Percentiles rank a stretch among this genome's conserved stretches.
Conservation (phyloP, 2,888 invertebrate genomes). For the Sepioteuthis lessoniana region DNA sequence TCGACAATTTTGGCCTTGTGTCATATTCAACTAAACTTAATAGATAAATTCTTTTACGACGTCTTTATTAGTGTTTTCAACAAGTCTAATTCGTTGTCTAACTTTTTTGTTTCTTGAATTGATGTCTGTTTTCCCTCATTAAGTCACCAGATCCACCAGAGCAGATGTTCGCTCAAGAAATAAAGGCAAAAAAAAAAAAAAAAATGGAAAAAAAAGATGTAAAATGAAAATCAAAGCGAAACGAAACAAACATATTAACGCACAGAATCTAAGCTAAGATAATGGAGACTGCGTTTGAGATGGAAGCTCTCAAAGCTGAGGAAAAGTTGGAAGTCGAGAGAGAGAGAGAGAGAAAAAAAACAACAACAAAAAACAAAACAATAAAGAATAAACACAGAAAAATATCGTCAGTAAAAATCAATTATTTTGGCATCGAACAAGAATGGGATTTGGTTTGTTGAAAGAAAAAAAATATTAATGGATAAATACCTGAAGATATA, state of each 20-base stretch:
- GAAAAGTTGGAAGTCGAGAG: not conserved
- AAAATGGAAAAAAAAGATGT: not conserved
- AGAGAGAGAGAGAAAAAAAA: not conserved
- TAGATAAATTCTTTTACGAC: not conserved
- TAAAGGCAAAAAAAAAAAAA: not conserved
- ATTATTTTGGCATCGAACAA: not conserved
- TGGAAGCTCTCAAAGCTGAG: not conserved
- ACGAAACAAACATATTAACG: not conserved
- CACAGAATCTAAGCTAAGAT: not conserved
- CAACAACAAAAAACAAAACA: no score
- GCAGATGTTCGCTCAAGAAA: not conserved
- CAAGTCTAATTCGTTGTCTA: not conserved
- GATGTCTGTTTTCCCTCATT: not conserved
- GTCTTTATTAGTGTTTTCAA: not conserved
- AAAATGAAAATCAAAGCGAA: not conserved
- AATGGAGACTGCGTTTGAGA: not conserved
- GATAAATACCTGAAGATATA: not conserved
- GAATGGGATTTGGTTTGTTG: not conserved
- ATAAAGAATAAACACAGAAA: no score
- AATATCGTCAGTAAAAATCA: not conserved
- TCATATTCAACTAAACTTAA: not conserved
- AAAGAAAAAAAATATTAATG: not conserved
- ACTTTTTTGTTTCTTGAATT: not conserved
- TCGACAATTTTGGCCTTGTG: no score
- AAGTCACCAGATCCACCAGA: not conserved